Evolutionary conservation across 53 echinoderm and acorn worm genomes (phyloP).

Genomic region (Echinometra lucunter): DNA sequence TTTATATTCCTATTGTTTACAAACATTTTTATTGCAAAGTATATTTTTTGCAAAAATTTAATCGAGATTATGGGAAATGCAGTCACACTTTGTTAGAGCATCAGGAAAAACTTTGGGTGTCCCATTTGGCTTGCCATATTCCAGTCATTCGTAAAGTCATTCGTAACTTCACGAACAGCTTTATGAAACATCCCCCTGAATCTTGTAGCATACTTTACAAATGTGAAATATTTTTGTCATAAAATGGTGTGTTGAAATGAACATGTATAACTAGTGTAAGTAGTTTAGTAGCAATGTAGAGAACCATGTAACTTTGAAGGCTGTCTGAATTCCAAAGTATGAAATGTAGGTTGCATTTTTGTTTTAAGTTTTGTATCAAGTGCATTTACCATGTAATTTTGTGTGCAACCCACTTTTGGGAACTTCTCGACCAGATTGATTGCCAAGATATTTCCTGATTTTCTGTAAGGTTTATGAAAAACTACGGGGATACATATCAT

Average conservation of each 20-base stretch:
- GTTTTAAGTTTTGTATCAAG: constrained; percentile 1
- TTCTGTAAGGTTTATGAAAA: background rate
- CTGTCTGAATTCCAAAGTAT: background rate
- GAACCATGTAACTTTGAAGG: background rate
- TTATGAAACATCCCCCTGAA: too few species aligned
- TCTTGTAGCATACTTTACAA: background rate
- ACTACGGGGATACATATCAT: background rate
- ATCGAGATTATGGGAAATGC: too few species aligned
- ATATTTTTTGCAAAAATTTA: too few species aligned
- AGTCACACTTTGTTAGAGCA: too few species aligned
- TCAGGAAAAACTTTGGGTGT: too few species aligned
- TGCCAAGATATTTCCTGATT: background rate
- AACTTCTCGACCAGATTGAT: background rate
- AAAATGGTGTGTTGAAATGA: too few species aligned
- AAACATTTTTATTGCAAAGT: too few species aligned
- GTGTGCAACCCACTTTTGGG: background rate
- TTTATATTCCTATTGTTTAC: too few species aligned
- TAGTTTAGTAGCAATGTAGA: background rate
- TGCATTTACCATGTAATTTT: background rate
- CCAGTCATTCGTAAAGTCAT: too few species aligned
- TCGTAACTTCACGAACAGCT: too few species aligned
- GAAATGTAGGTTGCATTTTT: background rate
- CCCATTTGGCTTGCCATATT: too few species aligned
- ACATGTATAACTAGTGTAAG: background rate
- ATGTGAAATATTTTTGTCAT: background rate